These are phyloP conservation scores for Bufo gargarizans DNA, from an alignment of 2,113 vertebrate species.

Conservation along the genomic window DNA sequence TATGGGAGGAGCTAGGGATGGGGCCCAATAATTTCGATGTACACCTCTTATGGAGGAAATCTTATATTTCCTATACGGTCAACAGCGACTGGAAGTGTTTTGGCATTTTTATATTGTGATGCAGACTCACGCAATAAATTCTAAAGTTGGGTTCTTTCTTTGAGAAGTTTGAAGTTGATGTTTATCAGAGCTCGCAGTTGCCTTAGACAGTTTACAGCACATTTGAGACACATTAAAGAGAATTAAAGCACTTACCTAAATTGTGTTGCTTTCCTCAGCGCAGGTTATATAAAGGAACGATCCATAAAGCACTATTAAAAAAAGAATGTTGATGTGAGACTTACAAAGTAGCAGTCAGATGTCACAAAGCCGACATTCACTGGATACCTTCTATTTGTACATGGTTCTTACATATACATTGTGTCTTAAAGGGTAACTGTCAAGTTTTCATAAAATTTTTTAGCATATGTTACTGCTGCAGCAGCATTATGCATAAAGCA, in stretches of 20 bases:
- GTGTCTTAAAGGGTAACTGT: not conserved
- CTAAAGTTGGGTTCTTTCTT: not conserved
- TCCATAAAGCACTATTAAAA: conserved; percentile 46
- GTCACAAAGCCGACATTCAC: not conserved
- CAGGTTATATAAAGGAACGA: conserved; percentile 48
- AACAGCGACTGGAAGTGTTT: not conserved
- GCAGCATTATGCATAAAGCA: no score
- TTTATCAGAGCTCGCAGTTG: conserved; percentile 39
- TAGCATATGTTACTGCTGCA: no score
- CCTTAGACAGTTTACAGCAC: conserved; percentile 32
- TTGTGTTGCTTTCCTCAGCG: conserved; percentile 31
- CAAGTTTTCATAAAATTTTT: no score
- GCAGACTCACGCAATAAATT: not conserved
- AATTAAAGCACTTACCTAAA: conserved; percentile 49
- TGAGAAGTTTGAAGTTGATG: conserved; percentile 35
- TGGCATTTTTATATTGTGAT: no score
- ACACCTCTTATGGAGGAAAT: not conserved
- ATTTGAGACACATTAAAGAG: conserved; percentile 47
- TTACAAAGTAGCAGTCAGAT: conserved; percentile 3
- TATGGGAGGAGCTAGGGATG: no score
- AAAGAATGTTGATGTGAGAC: conserved; percentile 27
- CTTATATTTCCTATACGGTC: not conserved
- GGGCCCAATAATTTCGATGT: no score
- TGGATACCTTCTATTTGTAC: not conserved
- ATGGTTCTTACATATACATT: not conserved